These are phyloP conservation scores for Brevimyrus niger DNA, from an alignment of 2,113 vertebrate genomes.

Conservation along the genomic window DNA sequence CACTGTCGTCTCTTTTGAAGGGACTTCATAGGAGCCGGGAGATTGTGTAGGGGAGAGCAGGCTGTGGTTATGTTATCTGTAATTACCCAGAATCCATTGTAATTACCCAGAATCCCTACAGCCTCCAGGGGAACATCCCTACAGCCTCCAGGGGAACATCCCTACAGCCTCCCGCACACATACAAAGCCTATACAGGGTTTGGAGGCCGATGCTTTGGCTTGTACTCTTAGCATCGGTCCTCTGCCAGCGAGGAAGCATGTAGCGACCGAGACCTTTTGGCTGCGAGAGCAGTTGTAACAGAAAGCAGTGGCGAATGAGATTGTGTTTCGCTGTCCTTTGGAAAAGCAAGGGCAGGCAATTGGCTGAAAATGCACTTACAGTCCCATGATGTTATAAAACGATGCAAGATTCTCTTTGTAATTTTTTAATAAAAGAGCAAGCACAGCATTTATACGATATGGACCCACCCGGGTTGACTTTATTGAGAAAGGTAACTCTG, in stretches of 20 bases:
- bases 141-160: background rate
- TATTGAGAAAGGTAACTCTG: background rate
- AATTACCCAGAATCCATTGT: conserved; percentile 38
- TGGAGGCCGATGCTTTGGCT: background rate
- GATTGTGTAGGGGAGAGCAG: background rate
- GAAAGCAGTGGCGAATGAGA: background rate
- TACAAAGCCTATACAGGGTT: background rate
- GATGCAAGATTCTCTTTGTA: background rate
- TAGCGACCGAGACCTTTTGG: background rate
- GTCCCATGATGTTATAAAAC: background rate
- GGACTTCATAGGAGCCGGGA: conserved; percentile 31
- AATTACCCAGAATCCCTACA: background rate
- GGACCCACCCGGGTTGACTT: background rate
- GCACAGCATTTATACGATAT: background rate
- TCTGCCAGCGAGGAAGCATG: background rate
- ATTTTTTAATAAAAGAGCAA: background rate
- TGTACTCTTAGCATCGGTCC: background rate
- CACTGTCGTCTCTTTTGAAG: conserved; percentile 52
- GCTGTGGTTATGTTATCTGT: conserved; percentile 43
- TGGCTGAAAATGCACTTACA: background rate
- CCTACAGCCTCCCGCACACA: background rate
- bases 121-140: background rate
- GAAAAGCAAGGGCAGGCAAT: background rate
- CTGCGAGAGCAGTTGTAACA: background rate
- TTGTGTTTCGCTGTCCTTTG: background rate